Evolutionary conservation across 2,113 vertebrate genomes (phyloP), one percentile per base, ranked within the genome.

Genomic region (Psittacula cyanocephala): DNA sequence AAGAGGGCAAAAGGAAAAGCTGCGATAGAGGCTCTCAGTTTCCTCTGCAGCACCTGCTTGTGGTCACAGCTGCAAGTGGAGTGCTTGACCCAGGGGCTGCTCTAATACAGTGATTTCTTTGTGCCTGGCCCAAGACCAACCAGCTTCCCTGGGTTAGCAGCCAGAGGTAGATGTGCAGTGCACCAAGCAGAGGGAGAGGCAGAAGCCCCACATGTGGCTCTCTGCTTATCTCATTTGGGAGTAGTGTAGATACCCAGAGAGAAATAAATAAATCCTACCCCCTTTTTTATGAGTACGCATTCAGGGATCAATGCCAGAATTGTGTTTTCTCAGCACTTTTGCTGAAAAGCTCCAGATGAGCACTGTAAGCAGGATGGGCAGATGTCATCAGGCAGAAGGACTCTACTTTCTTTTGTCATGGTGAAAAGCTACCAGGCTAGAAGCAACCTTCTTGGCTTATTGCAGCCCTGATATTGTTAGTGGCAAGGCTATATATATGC

Each of bases 351-450:
- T 87, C 65, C 70, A 75, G 86, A 84, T 3, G 43, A 64, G 69
- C 64, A 88, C 81, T 44, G 17, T 77, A 81, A 79, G 47, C 1
- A 0, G 46, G n/a, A 5, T 16, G 65, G 60, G 83, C 89, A 89
- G 89, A 91, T 64, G 71, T 76, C 64, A 92, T 59, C 72, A 80
- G 88, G 68, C 46, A 90, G 92, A 94, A 93, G 77, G 83, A 91
- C 68, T 86, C 64, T 70, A 85, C 75, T 16, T 59, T 24, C 79
- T 89, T 91, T 95, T 94, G 79, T 91, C 62, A 43, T 28, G 27
- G 29, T 55, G 64, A 81, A 91, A 72, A 94, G 64, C 39, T 94
- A 91, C 72, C 83, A 89, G n/a, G 29, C 91, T 89, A 95, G 91
- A 88, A 92, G 47, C 35, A 89, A 84, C 81, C 44, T 86, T 70